Evolutionary conservation across 2,797 vertebrate genomes (phyloP), one percentile per base, ranked within the genome.

Genomic region (Rhynchotus rufescens): DNA sequence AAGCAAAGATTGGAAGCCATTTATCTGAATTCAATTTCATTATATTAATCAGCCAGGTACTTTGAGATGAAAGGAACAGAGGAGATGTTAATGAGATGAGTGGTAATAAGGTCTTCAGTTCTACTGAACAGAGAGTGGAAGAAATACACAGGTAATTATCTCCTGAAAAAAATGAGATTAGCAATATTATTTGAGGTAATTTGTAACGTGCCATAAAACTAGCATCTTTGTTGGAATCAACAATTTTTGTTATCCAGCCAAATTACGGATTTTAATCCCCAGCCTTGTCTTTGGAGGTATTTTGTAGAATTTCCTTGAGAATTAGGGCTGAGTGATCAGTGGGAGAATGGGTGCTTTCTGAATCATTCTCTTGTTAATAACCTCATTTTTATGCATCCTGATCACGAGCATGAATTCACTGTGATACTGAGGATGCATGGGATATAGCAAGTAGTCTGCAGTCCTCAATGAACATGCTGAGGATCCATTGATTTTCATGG

Each of bases 71-170:
- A 94, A 89, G 51, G 47, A 94, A 66, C 19, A 81, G 69, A 81
- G 65, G n/a, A 42, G 42, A 73, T 89, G 73, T 92, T 93, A 87
- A 80, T 44, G 69, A 89, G 28, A 92, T 15, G 80, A 89, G 76
- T 15, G 1, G 49, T 89, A 94, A 82, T 93, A 93, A 87, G 88
- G 86, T 93, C 92, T 93, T 93, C 88, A 85, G 84, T 54, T 94
- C 62, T 73, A 14, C 52, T 66, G 62, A 90, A 51, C 84, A 87
- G 59, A 62, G 59, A 76, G 74, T 17, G 13, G 79, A 94, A 95
- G 81, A 92, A 90, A 91, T 75, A 65, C 44, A n/a, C 68, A 72
- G 80, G 76, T 95, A 93, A 92, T 95, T 92, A 92, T 92, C 81
- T 93, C 69, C 88, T 80, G 90, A 93, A 77, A 89, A 89, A 92